Evolutionary conservation across 2,888 invertebrate genomes (phyloP).

Genomic region (Holacanthella duospinosa): DNA sequence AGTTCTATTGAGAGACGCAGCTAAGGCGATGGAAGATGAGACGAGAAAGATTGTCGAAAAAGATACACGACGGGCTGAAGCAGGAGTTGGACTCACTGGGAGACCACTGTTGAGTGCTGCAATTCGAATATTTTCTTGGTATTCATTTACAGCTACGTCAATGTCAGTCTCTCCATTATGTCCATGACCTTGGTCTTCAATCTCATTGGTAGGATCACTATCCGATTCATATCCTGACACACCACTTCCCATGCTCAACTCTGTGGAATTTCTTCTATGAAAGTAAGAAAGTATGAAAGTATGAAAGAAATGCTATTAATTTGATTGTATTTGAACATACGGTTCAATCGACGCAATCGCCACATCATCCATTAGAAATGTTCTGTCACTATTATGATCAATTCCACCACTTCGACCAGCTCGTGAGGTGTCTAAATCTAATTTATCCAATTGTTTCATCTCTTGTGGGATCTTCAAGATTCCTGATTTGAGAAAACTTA

Average conservation of each 20-base stretch:
- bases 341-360: conserved; percentile 30
- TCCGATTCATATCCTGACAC: conserved; percentile 42
- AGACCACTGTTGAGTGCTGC: conserved; percentile 33
- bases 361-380: conserved; percentile 35
- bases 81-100: conserved; percentile 33
- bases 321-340: too few species aligned
- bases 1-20: conserved; percentile 42
- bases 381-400: conserved; percentile 21
- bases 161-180: conserved; percentile 52
- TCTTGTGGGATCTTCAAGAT: conserved; percentile 31
- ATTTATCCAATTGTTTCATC: conserved; percentile 27
- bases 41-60: conserved; percentile 33
- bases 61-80: conserved; percentile 36
- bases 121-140: conserved; percentile 50
- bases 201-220: conserved; percentile 41
- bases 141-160: conserved; percentile 65
- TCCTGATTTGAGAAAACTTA: conserved; percentile 33
- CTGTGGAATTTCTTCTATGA: conserved; percentile 26
- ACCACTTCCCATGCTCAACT: conserved; percentile 35
- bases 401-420: conserved; percentile 15
- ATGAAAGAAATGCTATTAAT: neutral
- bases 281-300: neutral
- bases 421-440: neutral
- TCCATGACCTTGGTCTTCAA: conserved; percentile 40
- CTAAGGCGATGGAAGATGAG: conserved; percentile 31